These are phyloP conservation scores for Plectrocnemia conspersa DNA, from an alignment of 1,140 invertebrate genomes.

Conservation along the genomic window DNA sequence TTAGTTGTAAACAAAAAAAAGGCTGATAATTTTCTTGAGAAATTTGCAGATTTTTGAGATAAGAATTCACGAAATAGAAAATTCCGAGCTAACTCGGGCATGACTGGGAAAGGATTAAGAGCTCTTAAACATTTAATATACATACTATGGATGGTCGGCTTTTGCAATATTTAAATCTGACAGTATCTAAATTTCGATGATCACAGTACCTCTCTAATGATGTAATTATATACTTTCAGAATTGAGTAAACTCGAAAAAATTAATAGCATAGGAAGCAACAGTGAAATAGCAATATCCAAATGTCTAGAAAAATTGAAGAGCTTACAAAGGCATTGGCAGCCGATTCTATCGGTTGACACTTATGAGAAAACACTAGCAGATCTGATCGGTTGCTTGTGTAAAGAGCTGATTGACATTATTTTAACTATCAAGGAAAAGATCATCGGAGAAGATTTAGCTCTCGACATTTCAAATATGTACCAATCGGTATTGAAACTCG, in stretches of 20 bases:
- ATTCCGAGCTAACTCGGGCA: too few relatives aligned
- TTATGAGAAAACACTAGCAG: constrained; percentile 44
- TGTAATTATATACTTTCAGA: constrained; percentile 37
- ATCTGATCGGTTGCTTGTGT: constrained; percentile 35
- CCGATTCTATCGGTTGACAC: constrained; percentile 41
- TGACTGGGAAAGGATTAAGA: too few relatives aligned
- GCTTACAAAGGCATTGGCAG: constrained; percentile 41
- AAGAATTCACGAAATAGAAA: too few relatives aligned
- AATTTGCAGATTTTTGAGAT: too few relatives aligned
- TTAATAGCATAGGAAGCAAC: constrained; percentile 38
- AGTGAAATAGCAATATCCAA: constrained; percentile 41
- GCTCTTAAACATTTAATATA: too few relatives aligned
- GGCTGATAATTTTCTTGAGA: too few relatives aligned
- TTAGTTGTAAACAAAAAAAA: too few relatives aligned
- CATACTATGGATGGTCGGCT: too few relatives aligned
- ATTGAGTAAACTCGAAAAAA: constrained; percentile 36
- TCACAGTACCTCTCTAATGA: background rate
- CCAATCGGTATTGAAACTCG: constrained; percentile 9
- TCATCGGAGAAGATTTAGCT: constrained; percentile 22
- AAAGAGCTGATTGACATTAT: constrained; percentile 22
- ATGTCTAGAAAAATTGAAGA: constrained; percentile 39
- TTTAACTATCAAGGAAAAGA: constrained; percentile 15
- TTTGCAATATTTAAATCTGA: background rate
- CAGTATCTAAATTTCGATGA: background rate
- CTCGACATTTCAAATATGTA: constrained; percentile 14